Conservation (phyloP, 2,888 invertebrate species). For the Drosophila fungiperda region DNA sequence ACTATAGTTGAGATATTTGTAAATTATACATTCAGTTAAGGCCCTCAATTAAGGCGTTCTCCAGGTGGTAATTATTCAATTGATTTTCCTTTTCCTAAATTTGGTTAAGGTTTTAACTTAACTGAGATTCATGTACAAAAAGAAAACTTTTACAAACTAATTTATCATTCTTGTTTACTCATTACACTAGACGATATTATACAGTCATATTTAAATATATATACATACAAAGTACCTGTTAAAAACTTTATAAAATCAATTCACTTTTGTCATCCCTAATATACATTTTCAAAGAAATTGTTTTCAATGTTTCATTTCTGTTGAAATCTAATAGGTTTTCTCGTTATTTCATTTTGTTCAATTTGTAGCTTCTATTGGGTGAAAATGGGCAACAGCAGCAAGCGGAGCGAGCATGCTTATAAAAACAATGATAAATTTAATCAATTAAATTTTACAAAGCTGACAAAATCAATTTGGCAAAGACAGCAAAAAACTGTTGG, state of each 20-base stretch:
- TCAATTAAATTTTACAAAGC: slow-evolving; percentile 60
- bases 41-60: neutral
- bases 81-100: slow-evolving; percentile 13
- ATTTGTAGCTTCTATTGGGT: slow-evolving; percentile 51
- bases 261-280: neutral
- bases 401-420: slow-evolving; percentile 25
- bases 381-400: slow-evolving; percentile 36
- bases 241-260: neutral
- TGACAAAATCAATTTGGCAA: slow-evolving; percentile 66
- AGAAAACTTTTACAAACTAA: neutral
- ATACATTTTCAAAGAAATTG: neutral
- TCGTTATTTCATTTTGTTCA: slow-evolving; percentile 21
- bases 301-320: neutral
- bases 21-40: slow-evolving; percentile 28
- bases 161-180: neutral
- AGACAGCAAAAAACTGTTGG: slow-evolving; percentile 46
- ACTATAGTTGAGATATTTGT: slow-evolving; percentile 25
- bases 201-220: neutral
- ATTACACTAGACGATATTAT: too few species aligned
- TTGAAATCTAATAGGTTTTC: neutral
- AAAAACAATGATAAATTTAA: slow-evolving; percentile 64
- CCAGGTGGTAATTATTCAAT: slow-evolving; percentile 11
- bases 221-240: too few species aligned
- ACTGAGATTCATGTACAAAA: neutral
- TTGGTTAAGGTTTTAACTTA: neutral